Conservation (phyloP, 2,888 invertebrate genomes). For the Rhabditoides inermis region DNA sequence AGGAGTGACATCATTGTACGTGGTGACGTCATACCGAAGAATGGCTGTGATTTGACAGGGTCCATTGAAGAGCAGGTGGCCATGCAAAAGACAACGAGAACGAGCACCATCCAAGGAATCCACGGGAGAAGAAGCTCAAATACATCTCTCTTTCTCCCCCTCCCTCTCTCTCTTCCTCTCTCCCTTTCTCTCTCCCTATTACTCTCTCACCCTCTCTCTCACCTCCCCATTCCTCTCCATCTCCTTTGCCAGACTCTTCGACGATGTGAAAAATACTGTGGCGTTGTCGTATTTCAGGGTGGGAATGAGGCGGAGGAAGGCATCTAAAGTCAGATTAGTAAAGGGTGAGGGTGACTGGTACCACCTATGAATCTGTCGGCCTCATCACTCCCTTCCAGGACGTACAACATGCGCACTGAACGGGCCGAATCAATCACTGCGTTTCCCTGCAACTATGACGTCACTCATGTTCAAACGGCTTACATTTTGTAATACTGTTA, state of each 20-base stretch:
- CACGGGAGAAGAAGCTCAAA: constrained; percentile 37
- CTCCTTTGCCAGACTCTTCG: constrained; percentile 43
- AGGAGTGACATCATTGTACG: too few species aligned
- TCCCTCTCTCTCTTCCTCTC: constrained; percentile 4
- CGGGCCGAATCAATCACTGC: constrained; percentile 27
- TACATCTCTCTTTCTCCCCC: constrained; percentile 3
- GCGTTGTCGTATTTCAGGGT: constrained; percentile 18
- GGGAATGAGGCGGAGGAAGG: constrained; percentile 17
- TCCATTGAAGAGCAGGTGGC: constrained; percentile 32
- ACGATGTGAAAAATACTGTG: constrained; percentile 35
- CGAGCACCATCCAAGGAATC: constrained; percentile 47
- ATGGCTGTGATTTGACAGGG: constrained; percentile 63
- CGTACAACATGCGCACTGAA: constrained; percentile 42
- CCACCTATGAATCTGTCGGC: constrained; percentile 9
- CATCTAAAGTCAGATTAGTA: too few species aligned
- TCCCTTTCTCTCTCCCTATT: background rate
- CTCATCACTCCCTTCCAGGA: constrained; percentile 24
- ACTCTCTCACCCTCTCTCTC: background rate
- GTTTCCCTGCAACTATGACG: too few species aligned
- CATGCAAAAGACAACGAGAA: constrained; percentile 44
- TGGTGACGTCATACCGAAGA: too few species aligned
- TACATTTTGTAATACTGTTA: too few species aligned
- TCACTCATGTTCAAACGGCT: too few species aligned
- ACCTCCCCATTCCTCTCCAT: constrained; percentile 50
- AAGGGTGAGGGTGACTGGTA: background rate